phyloP scores from a whole-genome alignment of 2,888 invertebrate genomes.

The Mactromeris polynyma region DNA sequence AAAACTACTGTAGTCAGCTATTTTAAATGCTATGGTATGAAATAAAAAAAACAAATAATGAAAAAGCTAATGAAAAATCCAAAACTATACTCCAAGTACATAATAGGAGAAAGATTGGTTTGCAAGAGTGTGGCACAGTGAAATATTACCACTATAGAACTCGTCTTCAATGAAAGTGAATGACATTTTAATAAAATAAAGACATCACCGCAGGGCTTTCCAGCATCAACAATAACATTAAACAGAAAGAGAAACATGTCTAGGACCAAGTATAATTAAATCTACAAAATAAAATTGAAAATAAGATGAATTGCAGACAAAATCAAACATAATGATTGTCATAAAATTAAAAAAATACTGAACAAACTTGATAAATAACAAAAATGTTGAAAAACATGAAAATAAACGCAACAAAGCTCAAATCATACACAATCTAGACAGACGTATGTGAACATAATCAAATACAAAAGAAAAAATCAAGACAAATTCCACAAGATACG shows the following conservation, averaged over 20 bases:
- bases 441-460: not conserved
- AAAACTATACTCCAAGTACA: not conserved
- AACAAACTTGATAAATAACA: not conserved
- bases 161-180: not conserved
- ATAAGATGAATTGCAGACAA: not conserved
- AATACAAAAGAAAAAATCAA: no score
- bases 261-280: not conserved
- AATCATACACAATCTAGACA: not conserved
- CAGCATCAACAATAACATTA: not conserved
- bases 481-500: no score
- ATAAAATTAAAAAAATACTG: not conserved
- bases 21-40: not conserved
- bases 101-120: not conserved
- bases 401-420: no score
- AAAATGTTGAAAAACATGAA: not conserved
- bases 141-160: not conserved
- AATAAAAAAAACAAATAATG: not conserved
- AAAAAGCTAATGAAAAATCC: not conserved
- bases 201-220: not conserved
- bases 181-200: conserved; percentile 18
- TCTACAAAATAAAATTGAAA: not conserved
- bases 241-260: not conserved
- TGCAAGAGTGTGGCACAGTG: not conserved
- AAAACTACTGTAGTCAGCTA: not conserved
- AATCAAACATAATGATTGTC: conserved; percentile 19